phyloP scores from a whole-genome alignment of 1,140 invertebrate genomes.

The Papilio machaon region DNA sequence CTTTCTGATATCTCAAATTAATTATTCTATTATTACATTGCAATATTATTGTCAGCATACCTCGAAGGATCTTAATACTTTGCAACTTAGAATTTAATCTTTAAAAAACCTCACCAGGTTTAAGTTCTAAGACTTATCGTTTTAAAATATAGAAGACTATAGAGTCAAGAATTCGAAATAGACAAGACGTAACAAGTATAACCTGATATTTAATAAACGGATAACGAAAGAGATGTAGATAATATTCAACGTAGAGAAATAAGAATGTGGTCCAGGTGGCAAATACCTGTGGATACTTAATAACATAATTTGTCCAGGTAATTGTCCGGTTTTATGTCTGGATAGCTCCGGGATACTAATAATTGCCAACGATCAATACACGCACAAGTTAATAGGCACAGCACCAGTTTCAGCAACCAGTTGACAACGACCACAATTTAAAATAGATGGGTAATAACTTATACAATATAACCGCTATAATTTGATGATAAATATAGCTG shows the following conservation, averaged over 20 bases:
- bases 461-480: constrained; percentile 4
- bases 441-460: background rate
- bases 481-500: background rate
- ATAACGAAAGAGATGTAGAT: background rate
- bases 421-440: background rate
- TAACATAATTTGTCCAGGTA: constrained; percentile 4
- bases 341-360: background rate
- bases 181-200: background rate
- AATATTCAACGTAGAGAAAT: background rate
- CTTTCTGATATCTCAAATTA: background rate
- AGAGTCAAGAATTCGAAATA: background rate
- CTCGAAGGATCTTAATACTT: background rate
- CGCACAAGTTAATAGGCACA: background rate
- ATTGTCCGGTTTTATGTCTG: background rate
- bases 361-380: background rate
- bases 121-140: background rate
- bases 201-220: background rate
- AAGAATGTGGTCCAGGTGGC: background rate
- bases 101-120: too few species aligned
- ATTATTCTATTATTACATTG: background rate
- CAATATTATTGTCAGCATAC: background rate
- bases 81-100: too few species aligned
- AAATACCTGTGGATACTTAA: constrained; percentile 1
- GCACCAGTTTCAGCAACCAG: background rate
- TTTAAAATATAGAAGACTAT: background rate